Percentiles rank a stretch among this genome's conserved stretches.
Conservation (phyloP, 2,797 vertebrate genomes). For the Ciconia nigra region DNA sequence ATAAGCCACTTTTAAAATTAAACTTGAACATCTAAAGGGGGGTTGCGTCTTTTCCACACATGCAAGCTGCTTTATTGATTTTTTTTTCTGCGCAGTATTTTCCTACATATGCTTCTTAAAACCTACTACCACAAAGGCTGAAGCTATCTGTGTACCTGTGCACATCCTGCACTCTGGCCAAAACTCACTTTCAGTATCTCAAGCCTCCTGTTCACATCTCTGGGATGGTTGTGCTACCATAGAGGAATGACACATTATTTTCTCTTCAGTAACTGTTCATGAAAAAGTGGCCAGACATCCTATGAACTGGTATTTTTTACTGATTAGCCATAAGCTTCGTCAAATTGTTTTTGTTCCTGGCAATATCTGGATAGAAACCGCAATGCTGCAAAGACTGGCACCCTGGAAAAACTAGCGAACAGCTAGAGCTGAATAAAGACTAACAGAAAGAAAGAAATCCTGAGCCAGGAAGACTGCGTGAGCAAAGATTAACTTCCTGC, state of each 20-base stretch:
- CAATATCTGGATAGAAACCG: neutral
- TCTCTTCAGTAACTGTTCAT: neutral
- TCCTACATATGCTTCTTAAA: neutral
- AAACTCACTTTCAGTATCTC: neutral
- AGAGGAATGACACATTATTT: neutral
- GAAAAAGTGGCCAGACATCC: neutral
- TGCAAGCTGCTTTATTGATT: neutral
- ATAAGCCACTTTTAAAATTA: slow-evolving; percentile 45
- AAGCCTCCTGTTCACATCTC: neutral
- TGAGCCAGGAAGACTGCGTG: neutral
- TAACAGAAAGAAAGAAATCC: neutral
- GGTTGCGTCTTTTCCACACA: neutral
- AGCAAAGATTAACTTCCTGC: neutral
- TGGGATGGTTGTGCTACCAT: neutral
- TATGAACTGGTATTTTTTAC: neutral
- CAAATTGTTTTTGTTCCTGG: neutral
- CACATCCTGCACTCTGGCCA: neutral
- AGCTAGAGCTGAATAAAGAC: neutral
- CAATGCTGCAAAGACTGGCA: neutral
- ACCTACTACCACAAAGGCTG: neutral
- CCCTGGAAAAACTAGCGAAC: neutral
- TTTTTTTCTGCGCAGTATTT: neutral
- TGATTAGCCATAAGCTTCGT: neutral
- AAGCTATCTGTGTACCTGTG: slow-evolving; percentile 8
- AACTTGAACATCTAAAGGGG: slow-evolving; percentile 42